phyloP scores from a whole-genome alignment of 2,888 invertebrate genomes.

The Synergus gifuensis region DNA sequence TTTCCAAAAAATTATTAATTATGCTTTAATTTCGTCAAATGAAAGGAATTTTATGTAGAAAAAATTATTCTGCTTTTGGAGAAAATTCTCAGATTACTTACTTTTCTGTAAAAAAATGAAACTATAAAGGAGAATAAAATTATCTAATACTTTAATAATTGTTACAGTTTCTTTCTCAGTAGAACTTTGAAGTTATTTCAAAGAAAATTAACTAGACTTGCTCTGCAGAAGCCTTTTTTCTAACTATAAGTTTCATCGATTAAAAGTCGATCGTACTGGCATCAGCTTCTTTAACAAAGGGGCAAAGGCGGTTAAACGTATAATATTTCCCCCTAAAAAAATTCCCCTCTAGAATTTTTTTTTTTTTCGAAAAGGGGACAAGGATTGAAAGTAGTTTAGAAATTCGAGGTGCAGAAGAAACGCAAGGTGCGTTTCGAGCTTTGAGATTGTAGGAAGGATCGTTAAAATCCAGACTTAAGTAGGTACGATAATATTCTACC shows the following conservation, averaged over 20 bases:
- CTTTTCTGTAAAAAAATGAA: neutral
- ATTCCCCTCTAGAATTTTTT: neutral
- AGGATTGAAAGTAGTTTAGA: conserved; percentile 14
- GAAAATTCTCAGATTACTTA: neutral
- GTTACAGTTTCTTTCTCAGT: neutral
- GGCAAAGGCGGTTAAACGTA: neutral
- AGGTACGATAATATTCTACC: conserved; percentile 70
- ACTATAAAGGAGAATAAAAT: neutral
- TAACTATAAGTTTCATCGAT: neutral
- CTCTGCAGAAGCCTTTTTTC: neutral
- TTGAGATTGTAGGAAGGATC: conserved; percentile 55
- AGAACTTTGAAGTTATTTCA: neutral
- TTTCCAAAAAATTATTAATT: neutral
- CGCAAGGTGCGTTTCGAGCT: conserved; percentile 11
- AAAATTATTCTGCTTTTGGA: neutral
- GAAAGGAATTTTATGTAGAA: neutral
- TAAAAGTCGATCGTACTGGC: neutral
- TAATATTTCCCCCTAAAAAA: neutral
- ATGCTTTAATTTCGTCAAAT: neutral
- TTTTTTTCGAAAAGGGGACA: neutral
- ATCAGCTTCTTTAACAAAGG: conserved; percentile 14
- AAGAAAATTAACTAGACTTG: neutral
- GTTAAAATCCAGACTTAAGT: conserved; percentile 63
- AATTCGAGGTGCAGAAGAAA: conserved; percentile 4
- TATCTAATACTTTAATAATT: neutral